Conservation (phyloP, 2,888 invertebrate genomes). For the Nematopogon swammerdamellus region DNA sequence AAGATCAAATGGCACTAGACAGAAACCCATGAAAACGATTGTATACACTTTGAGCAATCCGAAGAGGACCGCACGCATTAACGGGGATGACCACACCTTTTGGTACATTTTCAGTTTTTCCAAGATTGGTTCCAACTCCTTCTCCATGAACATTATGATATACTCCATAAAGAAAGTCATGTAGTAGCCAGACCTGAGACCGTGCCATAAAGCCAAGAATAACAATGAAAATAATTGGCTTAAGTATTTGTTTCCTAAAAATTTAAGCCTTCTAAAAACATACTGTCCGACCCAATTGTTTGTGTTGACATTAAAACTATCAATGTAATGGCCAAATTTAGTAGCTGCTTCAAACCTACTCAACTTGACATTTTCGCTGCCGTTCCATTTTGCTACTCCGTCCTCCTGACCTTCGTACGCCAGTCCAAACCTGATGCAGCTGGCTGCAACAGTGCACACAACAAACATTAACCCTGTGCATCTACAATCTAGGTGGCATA, state of each 20-base stretch:
- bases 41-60: conserved; percentile 68
- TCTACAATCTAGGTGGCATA: neutral
- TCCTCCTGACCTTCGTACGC: conserved; percentile 76
- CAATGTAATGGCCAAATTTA: conserved; percentile 83
- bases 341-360: conserved; percentile 76
- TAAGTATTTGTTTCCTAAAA: conserved; percentile 75
- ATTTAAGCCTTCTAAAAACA: conserved; percentile 89
- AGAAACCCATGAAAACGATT: conserved; percentile 81
- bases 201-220: conserved; percentile 96
- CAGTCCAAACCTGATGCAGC: conserved; percentile 65
- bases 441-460: conserved; percentile 28
- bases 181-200: conserved; percentile 92
- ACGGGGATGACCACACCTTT: conserved; percentile 31
- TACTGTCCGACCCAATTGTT: conserved; percentile 94
- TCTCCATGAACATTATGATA: conserved; percentile 79
- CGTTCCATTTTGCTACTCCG: conserved; percentile 75
- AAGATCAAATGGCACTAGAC: conserved; percentile 70
- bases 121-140: conserved; percentile 63
- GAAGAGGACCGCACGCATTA: conserved; percentile 45
- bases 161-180: conserved; percentile 91
- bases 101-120: conserved; percentile 45
- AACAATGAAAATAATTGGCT: conserved; percentile 81
- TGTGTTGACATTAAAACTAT: conserved; percentile 93
- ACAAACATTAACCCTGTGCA: too few relatives aligned
- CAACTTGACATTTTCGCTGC: conserved; percentile 87